Conservation (phyloP, 2,113 vertebrate species). For the Donacobius atricapilla region DNA sequence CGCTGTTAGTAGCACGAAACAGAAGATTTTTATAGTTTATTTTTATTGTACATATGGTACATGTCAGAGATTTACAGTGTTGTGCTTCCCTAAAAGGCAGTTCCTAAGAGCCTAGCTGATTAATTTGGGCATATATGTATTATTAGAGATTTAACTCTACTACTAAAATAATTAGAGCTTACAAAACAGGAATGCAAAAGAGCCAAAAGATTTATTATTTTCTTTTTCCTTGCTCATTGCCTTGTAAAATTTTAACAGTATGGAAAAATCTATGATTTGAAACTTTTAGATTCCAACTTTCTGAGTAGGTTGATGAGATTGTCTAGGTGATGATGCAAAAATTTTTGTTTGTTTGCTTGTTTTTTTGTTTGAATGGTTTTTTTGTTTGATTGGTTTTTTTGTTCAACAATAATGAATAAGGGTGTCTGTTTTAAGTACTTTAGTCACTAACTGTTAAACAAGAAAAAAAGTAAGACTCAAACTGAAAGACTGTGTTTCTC, state of each 20-base stretch:
- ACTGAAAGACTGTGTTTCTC: neutral
- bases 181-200: neutral
- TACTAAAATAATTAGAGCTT: neutral
- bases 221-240: neutral
- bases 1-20: neutral
- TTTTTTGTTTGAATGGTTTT: no score
- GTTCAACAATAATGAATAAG: neutral
- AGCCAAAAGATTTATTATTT: neutral
- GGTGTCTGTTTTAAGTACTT: neutral
- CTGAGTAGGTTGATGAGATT: neutral
- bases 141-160: neutral
- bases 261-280: neutral
- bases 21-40: neutral
- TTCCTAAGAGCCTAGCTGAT: neutral
- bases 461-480: neutral
- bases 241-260: neutral
- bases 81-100: neutral
- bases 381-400: neutral
- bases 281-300: neutral
- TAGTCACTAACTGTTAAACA: neutral
- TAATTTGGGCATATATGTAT: neutral
- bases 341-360: neutral
- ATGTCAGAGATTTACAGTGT: neutral
- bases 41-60: neutral
- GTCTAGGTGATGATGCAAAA: neutral